phyloP scores from a whole-genome alignment of 2,113 vertebrate genomes.

The Actenoides hombroni region DNA sequence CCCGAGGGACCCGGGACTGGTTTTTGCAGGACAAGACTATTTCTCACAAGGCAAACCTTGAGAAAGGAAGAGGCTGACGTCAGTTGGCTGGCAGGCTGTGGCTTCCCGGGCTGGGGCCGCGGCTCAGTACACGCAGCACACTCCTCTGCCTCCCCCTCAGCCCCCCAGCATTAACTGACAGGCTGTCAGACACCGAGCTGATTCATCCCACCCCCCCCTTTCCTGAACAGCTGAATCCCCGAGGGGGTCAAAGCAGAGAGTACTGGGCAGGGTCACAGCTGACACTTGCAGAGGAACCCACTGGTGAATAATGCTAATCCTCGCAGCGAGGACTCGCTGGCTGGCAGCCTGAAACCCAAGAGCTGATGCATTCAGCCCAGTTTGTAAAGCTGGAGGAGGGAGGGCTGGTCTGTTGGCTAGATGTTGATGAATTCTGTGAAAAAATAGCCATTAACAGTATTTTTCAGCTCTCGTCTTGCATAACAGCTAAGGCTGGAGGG shows the following conservation, averaged over 20 bases:
- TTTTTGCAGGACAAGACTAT: neutral
- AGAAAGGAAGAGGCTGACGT: neutral
- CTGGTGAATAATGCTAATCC: neutral
- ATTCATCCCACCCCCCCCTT: neutral
- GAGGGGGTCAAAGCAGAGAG: neutral
- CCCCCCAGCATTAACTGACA: neutral
- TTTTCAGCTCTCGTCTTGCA: neutral
- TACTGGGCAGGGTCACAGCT: neutral
- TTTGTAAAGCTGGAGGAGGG: neutral
- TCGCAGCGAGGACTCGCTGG: neutral
- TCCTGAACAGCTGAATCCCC: neutral
- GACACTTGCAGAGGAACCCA: neutral
- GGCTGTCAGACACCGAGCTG: neutral
- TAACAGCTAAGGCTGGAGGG: neutral
- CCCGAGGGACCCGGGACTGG: neutral
- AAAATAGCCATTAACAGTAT: neutral
- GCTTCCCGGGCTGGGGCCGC: neutral
- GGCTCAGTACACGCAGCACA: neutral
- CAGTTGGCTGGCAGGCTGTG: neutral
- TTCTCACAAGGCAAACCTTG: neutral
- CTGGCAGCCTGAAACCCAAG: neutral
- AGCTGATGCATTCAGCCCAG: neutral
- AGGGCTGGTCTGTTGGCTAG: neutral
- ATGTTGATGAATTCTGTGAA: neutral
- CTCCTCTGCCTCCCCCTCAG: conserved; percentile 45